Evolutionary conservation across 2,113 vertebrate species (phyloP).

Genomic region (Leuciscus idus): DNA sequence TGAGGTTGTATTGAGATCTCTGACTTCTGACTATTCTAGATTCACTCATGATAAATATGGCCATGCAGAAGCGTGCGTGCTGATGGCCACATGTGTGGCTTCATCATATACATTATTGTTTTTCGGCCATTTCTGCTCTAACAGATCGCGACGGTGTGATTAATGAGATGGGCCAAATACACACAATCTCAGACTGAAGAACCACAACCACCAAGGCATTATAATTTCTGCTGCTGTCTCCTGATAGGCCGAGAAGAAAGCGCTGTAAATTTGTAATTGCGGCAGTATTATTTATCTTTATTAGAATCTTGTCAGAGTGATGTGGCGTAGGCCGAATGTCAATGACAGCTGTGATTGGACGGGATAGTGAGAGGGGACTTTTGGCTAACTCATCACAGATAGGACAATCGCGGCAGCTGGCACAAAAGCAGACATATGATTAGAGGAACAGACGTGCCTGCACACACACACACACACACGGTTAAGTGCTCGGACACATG

Average conservation of each 20-base stretch:
- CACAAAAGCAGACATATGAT: slow-evolving; percentile 40
- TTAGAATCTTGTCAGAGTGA: slow-evolving; percentile 79
- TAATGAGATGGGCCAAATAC: slow-evolving; percentile 69
- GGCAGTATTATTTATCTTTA: slow-evolving; percentile 81
- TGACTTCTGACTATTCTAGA: neutral
- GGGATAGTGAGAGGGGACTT: slow-evolving; percentile 36
- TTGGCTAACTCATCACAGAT: slow-evolving; percentile 45
- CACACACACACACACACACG: slow-evolving; percentile 1
- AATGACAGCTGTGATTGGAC: slow-evolving; percentile 63
- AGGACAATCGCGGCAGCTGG: slow-evolving; percentile 42
- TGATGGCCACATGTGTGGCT: neutral
- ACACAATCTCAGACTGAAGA: slow-evolving; percentile 58
- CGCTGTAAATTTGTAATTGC: slow-evolving; percentile 74
- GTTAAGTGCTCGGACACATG: slow-evolving; percentile 22
- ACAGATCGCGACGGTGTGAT: slow-evolving; percentile 79
- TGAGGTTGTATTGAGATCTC: neutral
- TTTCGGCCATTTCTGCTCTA: slow-evolving; percentile 71
- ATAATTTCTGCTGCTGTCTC: slow-evolving; percentile 42
- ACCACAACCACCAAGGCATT: slow-evolving; percentile 53
- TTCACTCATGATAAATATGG: neutral
- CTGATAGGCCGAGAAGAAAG: slow-evolving; percentile 69
- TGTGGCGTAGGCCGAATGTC: slow-evolving; percentile 69
- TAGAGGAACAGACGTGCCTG: slow-evolving; percentile 45
- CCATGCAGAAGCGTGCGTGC: neutral
- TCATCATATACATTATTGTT: slow-evolving; percentile 56